Percentiles rank a stretch among this genome's conserved stretches.
phyloP scores from a whole-genome alignment of 1,140 invertebrate genomes.

The Nephotettix cincticeps region DNA sequence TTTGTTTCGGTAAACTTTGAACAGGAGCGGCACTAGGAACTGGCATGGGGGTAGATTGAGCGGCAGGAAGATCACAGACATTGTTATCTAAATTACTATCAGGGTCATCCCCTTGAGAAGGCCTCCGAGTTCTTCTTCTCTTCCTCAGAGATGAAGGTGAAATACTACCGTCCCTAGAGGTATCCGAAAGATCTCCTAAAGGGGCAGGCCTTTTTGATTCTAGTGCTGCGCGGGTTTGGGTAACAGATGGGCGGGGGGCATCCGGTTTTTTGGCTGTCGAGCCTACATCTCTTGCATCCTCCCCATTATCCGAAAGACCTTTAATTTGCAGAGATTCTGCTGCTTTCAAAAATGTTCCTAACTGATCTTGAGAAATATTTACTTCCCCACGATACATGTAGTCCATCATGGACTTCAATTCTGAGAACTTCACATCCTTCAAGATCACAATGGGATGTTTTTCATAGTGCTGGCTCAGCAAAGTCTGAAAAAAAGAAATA shows the following conservation, averaged over 20 bases:
- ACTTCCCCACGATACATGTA: conserved; percentile 95
- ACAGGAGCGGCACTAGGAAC: conserved; percentile 17
- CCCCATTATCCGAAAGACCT: conserved; percentile 76
- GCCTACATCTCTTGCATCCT: conserved; percentile 30
- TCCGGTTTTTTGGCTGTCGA: conserved; percentile 16
- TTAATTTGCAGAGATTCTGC: conserved; percentile 91
- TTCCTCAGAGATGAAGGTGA: conserved; percentile 26
- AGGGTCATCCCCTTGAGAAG: conserved; percentile 2
- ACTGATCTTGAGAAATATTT: conserved; percentile 89
- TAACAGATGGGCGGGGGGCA: conserved; percentile 13
- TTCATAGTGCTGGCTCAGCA: conserved; percentile 83
- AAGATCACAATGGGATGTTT: conserved; percentile 90
- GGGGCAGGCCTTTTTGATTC: conserved; percentile 8
- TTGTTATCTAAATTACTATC: background rate
- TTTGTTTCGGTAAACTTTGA: background rate
- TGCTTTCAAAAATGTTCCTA: conserved; percentile 83
- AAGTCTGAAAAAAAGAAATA: conserved; percentile 61
- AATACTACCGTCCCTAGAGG: conserved; percentile 25
- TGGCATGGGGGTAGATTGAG: conserved; percentile 10
- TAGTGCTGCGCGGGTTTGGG: background rate
- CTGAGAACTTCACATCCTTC: conserved; percentile 88
- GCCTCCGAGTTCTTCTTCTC: conserved; percentile 12
- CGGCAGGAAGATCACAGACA: background rate
- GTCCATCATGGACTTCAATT: conserved; percentile 89
- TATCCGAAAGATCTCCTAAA: background rate